Evolutionary conservation across 2,888 invertebrate species (phyloP), one percentile per base, ranked within the genome.

Genomic region (Caradrina clavipalpis): DNA sequence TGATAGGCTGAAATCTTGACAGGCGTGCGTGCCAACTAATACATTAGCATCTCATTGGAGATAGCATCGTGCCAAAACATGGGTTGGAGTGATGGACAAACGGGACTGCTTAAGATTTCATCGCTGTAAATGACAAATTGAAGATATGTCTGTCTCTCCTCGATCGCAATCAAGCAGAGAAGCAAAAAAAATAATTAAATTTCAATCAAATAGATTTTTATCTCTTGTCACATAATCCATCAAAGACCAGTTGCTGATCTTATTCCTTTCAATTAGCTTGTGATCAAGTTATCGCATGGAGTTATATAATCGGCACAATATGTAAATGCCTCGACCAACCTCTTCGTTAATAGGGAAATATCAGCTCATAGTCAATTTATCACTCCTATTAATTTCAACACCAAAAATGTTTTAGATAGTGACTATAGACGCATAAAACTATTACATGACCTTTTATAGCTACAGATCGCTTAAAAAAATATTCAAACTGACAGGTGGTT

Each of bases 41-140:
- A 94, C 94, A 95, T 95, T 95, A 95, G 88, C 93, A 93, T 93
- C 91, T 91, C 90, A 92, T 94, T 93, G 89, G 87, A 85, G 90
- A 93, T 92, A 90, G 75, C 87, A 88, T 89, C 90, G 85, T 89
- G 92, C 91, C 91, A 92, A 91, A 83, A 82, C 82, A 83, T 87
- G 86, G 77, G 74, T 85, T 85, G 84, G 87, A 86, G 82, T 88
- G 88, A 87, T 82, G 81, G 83, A 88, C 89, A 85, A 87, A 87
- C 84, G 74, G 77, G 39, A 83, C 80, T 80, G 71, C 78, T 82
- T 75, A 83, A 83, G 76, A 87, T 87, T 87, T 81, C 54, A 71
- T 59, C 49, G 57, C 71, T 69, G 53, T 60, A 73, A 86, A 87
- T 89, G 87, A 88, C 87, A 87, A 87, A 88, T 88, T 80, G 68